Evolutionary conservation across 2,113 vertebrate species (phyloP), one percentile per base, ranked within the genome.

Genomic region (Varanus komodoensis): DNA sequence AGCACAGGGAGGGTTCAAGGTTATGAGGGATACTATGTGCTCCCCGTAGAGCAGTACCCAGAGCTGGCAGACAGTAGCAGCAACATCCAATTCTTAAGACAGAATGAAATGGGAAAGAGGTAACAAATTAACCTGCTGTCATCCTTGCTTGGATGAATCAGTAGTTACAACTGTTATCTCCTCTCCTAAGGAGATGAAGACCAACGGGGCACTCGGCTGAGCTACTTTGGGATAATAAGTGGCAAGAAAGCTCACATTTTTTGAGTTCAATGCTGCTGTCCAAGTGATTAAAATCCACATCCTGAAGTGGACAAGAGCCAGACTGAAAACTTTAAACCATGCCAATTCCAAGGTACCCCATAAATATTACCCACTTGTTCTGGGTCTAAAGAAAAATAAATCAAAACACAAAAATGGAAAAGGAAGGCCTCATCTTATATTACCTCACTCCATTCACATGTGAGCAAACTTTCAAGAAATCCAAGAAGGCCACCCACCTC

Each of bases 51-150:
- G 98, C 99, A 99, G 96, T 99, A 99, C 95, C 99, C 99, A 84
- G 99, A 99, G 98, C 98, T 99, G 93, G 99, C 99, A 91, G 99
- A 99, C 98, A 99, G 99, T 97, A 99, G 98, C 98, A 99, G 98
- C 98, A 99, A 99, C 98, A 98, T 99, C 97, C 99, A 99, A 98
- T 99, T 99, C 96, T 98, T 99, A 97, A 98, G 99, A 99, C 99
- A 99, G 98, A 99, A 99, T 80, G 99, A 99, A 97, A 99, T 99
- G 99, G 99, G 99, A 96, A 99, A 97, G 98, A 99, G 99, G 99
- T 99, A 99, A 99, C 99, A 98, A 98, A 97, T 97, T 98, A 96
- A 97, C 89, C 96, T 96, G 95, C 97, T 97, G 97, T 97, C 97
- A 97, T 97, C 97, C 97, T 95, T 93, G 93, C 92, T 96, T 93